Percentiles rank a stretch among this genome's conserved stretches.
Conservation (phyloP, 2,888 invertebrate genomes). For the Platycheirus rosarum region DNA sequence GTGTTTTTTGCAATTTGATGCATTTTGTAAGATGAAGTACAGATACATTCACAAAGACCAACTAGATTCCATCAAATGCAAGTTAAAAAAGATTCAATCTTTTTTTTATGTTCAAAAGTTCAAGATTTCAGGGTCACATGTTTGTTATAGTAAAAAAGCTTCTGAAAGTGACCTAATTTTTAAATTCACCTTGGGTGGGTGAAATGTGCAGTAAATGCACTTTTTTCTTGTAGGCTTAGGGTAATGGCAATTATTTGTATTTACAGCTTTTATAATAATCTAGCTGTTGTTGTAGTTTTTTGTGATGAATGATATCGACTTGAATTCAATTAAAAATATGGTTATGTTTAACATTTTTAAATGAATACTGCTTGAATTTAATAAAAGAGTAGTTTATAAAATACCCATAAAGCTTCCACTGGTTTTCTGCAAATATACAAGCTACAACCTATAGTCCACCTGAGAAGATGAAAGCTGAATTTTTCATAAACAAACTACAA, state of each 20-base stretch:
- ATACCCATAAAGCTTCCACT: too few species aligned
- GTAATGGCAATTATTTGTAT: background rate
- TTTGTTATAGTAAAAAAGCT: background rate
- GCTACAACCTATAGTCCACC: too few species aligned
- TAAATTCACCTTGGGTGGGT: background rate
- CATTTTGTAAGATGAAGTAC: conserved; percentile 22
- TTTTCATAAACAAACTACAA: too few species aligned
- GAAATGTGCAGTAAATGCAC: background rate
- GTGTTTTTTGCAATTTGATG: background rate
- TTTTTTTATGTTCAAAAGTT: background rate
- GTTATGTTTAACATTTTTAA: too few species aligned
- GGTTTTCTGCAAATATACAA: too few species aligned
- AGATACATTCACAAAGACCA: background rate
- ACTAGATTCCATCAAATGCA: conserved; percentile 1
- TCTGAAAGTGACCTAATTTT: conserved; percentile 23
- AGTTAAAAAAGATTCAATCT: background rate
- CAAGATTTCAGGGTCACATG: background rate
- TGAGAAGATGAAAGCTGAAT: too few species aligned
- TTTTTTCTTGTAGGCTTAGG: background rate
- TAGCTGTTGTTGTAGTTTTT: too few species aligned
- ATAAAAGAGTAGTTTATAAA: too few species aligned
- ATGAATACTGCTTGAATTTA: too few species aligned
- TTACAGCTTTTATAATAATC: too few species aligned
- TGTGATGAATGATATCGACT: too few species aligned
- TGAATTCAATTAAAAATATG: too few species aligned